Evolutionary conservation across 1,140 invertebrate genomes (phyloP).

Genomic region (Aphidius ervi): DNA sequence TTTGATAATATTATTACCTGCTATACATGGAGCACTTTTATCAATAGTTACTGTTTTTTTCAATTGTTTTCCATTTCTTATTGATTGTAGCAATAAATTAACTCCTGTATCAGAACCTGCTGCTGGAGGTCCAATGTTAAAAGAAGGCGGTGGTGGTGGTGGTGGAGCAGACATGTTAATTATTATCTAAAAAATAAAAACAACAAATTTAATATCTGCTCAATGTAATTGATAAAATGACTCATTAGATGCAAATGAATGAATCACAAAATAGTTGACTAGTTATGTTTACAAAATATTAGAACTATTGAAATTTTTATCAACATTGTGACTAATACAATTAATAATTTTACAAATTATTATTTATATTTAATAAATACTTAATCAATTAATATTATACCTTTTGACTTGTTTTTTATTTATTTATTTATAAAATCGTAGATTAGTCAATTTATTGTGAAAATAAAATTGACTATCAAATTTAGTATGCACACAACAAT

Average conservation of each 20-base stretch:
- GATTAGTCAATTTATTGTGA: too few relatives aligned
- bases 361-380: too few relatives aligned
- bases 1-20: constrained; percentile 48
- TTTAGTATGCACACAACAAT: too few relatives aligned
- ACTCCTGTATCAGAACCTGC: constrained; percentile 54
- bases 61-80: constrained; percentile 73
- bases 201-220: neutral
- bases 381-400: too few relatives aligned
- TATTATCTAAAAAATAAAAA: constrained; percentile 8
- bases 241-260: neutral
- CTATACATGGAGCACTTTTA: constrained; percentile 75
- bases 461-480: too few relatives aligned
- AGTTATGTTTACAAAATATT: too few relatives aligned
- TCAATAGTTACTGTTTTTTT: constrained; percentile 87
- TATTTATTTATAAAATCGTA: too few relatives aligned
- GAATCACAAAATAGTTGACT: too few relatives aligned
- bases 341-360: too few relatives aligned
- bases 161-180: constrained; percentile 58
- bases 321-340: too few relatives aligned
- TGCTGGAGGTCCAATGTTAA: constrained; percentile 43
- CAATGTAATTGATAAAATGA: neutral
- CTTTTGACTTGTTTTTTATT: too few relatives aligned
- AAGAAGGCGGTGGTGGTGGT: constrained; percentile 56
- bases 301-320: too few relatives aligned
- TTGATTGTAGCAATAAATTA: constrained; percentile 71